Base-by-base conservation (phyloP, 1,140 invertebrate genomes). In the Agrypnia vestita region DNA sequence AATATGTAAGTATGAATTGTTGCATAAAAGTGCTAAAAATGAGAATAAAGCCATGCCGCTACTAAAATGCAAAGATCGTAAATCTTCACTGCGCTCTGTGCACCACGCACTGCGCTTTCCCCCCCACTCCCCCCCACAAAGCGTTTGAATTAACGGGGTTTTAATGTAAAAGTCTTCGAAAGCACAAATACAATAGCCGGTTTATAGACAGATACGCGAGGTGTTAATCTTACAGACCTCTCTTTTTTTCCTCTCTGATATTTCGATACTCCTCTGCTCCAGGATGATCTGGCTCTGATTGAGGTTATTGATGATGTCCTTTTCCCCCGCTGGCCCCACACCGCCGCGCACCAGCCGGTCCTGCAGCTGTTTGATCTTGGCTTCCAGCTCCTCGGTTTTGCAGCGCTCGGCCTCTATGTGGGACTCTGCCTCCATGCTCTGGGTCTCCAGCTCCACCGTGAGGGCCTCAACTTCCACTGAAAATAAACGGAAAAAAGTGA, bases 271-370 rank as follows among this genome's bases (percentile, higher is more conserved):
- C 81, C 94, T 91, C 84, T 94, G 93, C 85, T 97, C 95, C 35
- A 98, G 88, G 73, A 95, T 94, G 81, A 94, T 90, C 85, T 97
- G 95, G 82, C 97, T 96, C 86, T 97, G 94, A 85, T 96, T 96
- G 12, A 97, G 96, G 84, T 97, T 96, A 86, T 98, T 96, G 19
- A 97, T 91, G 62, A 98, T 94, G 86, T 97, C 96, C 86, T 96
- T 96, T 1, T 91, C 91, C 35, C 87, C 88, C 13, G 84, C 87
- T 0, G 90, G 91, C 35, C 87, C 88, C 13, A 84, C 87, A 55
- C 91, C 91, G 44, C 97, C 97, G 79, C 93, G 92, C 44, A 98
- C 92, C 78, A 98, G 89, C 85, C 97, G 96, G 83, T 95, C 96
- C 86, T 98, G 96, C 87, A 98, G 92, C 56, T 94, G 90, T 76